Base-by-base conservation (phyloP, 2,797 vertebrate genomes). In the Fringilla coelebs region DNA sequence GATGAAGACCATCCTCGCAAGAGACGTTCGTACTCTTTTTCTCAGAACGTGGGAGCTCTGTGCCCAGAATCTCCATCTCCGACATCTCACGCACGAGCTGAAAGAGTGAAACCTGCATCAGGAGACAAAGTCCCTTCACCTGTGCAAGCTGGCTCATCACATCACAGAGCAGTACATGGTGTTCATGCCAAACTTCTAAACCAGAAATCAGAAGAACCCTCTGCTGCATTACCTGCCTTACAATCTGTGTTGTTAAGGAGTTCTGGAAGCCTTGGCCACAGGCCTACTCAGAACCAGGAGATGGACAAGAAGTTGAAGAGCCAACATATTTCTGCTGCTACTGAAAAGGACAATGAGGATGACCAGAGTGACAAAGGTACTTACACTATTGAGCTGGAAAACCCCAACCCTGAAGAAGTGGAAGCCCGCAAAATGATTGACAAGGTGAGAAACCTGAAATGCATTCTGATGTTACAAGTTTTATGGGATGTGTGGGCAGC, bases 341-440 rank as follows among this genome's bases (percentile, higher is more conserved):
- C 97, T 97, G 90, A 98, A 93, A 98, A 98, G 78, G 98, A 98
- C 92, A 98, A 98, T 77, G 99, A 99, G 41, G 99, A 99, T 68
- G 99, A 99, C 94, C 99, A 99, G 96, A 99, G 99, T 80, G 99
- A 99, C 96, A 99, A 99, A 98, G 99, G 99, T 87, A 99, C 99
- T 79, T 99, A 99, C 94, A 99, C 99, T 84, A 99, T 99, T 36
- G 99, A 99, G 95, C 97, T 99, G 98, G 99, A 99, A 97, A 99
- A 99, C 96, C 98, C 98, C 84, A 99, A 99, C 97, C 97, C 98
- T 75, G 99, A 99, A 96, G 99, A 99, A 95, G 98, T 99, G 96
- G 99, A 99, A 98, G 99, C 99, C 81, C 98, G 99, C 73, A 99
- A 99, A 96, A 99, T 99, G 99, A 99, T 99, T 94, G 99, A 99